phyloP scores from a whole-genome alignment of 2,797 vertebrate species.

The Oryzias dopingdopingensis region DNA sequence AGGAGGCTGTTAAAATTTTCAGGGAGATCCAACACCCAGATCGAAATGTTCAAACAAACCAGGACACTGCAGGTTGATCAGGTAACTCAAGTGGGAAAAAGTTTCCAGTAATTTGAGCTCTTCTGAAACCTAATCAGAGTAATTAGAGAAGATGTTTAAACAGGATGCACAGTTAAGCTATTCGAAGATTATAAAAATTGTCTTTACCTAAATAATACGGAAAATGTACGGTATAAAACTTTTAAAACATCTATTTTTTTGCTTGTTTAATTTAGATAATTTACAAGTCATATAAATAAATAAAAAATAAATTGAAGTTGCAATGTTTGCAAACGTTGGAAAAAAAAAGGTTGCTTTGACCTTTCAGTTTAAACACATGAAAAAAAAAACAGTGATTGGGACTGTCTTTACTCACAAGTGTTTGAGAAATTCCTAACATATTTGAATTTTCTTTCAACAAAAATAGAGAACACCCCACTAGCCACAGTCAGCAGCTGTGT shows the following conservation, averaged over 20 bases:
- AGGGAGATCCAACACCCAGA: not conserved
- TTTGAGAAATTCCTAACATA: not conserved
- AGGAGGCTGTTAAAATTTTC: not conserved
- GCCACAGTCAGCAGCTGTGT: not conserved
- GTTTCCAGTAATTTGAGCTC: constrained; percentile 26
- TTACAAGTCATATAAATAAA: too few species aligned
- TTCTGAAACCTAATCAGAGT: constrained; percentile 14
- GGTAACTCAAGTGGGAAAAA: constrained; percentile 9
- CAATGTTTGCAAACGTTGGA: too few species aligned
- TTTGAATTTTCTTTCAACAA: not conserved
- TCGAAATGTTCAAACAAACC: not conserved
- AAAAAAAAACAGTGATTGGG: too few species aligned
- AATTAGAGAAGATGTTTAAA: constrained; percentile 39
- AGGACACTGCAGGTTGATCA: not conserved
- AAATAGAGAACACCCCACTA: not conserved
- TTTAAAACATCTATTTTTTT: too few species aligned
- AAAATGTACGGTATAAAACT: too few species aligned
- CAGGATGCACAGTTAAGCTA: not conserved
- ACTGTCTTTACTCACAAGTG: too few species aligned
- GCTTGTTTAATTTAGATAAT: too few species aligned
- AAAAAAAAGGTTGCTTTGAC: too few species aligned
- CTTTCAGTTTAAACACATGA: too few species aligned
- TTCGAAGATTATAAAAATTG: too few species aligned
- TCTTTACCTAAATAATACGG: too few species aligned
- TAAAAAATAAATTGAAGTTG: too few species aligned